Conservation (phyloP, 1,140 invertebrate genomes). For the Alviniconcha marisindica region DNA sequence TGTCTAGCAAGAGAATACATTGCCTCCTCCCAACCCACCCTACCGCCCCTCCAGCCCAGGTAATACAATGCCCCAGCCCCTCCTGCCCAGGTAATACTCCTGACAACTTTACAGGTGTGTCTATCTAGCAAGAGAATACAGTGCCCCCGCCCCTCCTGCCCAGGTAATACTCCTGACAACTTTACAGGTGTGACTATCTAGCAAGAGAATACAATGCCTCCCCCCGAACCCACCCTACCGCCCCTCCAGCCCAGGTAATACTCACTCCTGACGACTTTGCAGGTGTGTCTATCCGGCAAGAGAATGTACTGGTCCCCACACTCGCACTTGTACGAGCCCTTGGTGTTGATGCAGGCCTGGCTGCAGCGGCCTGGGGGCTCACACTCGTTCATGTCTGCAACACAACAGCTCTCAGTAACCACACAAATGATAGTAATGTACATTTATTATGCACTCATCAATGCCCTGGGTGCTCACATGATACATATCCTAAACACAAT, state of each 20-base stretch:
- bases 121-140: constrained; percentile 88
- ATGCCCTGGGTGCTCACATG: too few species aligned
- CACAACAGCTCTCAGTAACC: too few species aligned
- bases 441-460: too few species aligned
- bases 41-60: too few species aligned
- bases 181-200: constrained; percentile 92
- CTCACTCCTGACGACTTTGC: constrained; percentile 91
- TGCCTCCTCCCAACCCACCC: too few species aligned
- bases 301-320: constrained; percentile 87
- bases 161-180: constrained; percentile 86
- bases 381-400: constrained; percentile 90
- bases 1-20: too few species aligned
- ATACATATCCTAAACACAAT: too few species aligned
- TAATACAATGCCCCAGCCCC: too few species aligned
- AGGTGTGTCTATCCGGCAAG: constrained; percentile 88
- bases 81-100: too few species aligned
- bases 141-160: constrained; percentile 85
- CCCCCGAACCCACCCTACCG: too few species aligned
- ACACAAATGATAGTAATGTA: too few species aligned
- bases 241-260: too few species aligned
- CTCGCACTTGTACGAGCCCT: constrained; percentile 81
- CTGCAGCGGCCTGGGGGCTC: constrained; percentile 91
- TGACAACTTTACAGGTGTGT: constrained; percentile 90
- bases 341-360: constrained; percentile 85
- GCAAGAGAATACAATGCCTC: constrained; percentile 84